These are phyloP conservation scores for Leptobrachium leishanense DNA, from an alignment of 2,113 vertebrate genomes.

Conservation along the genomic window DNA sequence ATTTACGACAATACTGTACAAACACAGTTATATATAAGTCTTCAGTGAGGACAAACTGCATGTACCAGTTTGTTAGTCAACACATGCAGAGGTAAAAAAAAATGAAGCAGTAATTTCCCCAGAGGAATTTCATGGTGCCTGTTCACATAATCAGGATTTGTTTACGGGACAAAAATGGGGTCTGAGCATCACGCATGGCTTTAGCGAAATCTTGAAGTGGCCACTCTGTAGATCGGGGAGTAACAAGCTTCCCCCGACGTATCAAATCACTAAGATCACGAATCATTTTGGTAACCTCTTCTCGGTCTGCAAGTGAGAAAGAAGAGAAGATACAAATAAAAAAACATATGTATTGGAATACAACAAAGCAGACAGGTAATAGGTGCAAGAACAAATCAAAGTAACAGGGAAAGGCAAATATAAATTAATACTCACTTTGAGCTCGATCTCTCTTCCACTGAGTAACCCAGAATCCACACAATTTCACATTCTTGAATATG, in stretches of 20 bases:
- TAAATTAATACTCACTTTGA: conserved; percentile 66
- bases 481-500: conserved; percentile 87
- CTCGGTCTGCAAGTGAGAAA: conserved; percentile 56
- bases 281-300: conserved; percentile 70
- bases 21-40: not conserved
- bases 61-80: not conserved
- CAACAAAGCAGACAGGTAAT: not conserved
- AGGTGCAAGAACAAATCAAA: not conserved
- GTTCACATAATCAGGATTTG: conserved; percentile 85
- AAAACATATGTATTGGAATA: not conserved
- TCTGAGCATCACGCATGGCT: conserved; percentile 76
- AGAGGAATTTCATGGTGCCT: no score
- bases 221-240: conserved; percentile 74
- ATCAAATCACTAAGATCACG: conserved; percentile 77
- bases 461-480: conserved; percentile 92
- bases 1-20: not conserved
- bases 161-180: conserved; percentile 82
- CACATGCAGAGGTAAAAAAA: not conserved
- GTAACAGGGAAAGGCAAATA: not conserved
- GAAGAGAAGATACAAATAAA: not conserved
- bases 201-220: conserved; percentile 72
- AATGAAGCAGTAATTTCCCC: not conserved
- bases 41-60: not conserved
- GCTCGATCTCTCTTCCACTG: conserved; percentile 83
- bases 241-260: conserved; percentile 70